These are phyloP conservation scores for Tringa solitaria DNA, from an alignment of 2,113 vertebrate species.

Conservation along the genomic window DNA sequence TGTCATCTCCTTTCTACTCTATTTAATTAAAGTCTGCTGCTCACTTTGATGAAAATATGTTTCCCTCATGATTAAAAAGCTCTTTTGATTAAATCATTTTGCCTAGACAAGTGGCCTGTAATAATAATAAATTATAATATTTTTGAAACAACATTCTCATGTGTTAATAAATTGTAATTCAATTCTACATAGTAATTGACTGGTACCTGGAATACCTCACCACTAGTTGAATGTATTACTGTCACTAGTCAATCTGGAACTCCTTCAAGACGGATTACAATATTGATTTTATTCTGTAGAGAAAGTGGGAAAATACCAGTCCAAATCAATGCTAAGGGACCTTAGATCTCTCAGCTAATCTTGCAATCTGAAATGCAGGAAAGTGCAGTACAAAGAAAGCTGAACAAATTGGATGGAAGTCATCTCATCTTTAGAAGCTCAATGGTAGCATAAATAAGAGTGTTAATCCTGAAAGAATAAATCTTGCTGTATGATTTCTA, in stretches of 20 bases:
- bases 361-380: not conserved
- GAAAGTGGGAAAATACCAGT: not conserved
- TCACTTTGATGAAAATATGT: slow-evolving; percentile 39
- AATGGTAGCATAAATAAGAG: not conserved
- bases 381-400: not conserved
- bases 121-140: slow-evolving; percentile 20
- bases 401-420: not conserved
- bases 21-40: slow-evolving; percentile 35
- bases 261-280: not conserved
- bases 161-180: slow-evolving; percentile 2
- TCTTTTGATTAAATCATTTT: slow-evolving; percentile 46
- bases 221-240: not conserved
- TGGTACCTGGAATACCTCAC: not conserved
- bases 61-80: slow-evolving; percentile 38
- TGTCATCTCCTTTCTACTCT: slow-evolving; percentile 11
- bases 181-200: not conserved
- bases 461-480: not conserved
- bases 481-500: not conserved
- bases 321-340: not conserved
- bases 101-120: not conserved
- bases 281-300: not conserved
- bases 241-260: not conserved
- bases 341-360: not conserved
- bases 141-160: not conserved
- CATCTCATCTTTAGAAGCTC: not conserved